Conservation (phyloP, 1,140 invertebrate genomes). For the Ceratoteleas bidentatus region DNA sequence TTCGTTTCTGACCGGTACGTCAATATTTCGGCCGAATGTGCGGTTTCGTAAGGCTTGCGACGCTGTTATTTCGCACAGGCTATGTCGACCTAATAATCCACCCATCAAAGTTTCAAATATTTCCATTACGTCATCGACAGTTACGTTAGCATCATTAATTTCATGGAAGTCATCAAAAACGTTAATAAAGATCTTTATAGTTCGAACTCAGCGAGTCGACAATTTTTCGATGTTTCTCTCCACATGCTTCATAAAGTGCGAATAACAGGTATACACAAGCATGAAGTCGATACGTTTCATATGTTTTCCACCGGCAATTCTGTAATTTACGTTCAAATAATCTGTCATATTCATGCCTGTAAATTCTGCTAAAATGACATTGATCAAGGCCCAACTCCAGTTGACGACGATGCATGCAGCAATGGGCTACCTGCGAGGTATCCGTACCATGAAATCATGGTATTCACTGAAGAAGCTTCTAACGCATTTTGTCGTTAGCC, state of each 20-base stretch:
- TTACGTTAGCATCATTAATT: background rate
- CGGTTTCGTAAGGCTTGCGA: too few relatives aligned
- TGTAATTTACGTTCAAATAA: background rate
- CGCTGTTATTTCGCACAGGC: too few relatives aligned
- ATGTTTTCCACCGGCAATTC: background rate
- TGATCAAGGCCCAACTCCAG: too few relatives aligned
- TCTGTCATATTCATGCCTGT: too few relatives aligned
- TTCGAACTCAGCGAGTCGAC: conserved; percentile 2
- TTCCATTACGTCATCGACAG: background rate
- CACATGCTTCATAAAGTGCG: conserved; percentile 12
- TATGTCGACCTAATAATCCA: conserved; percentile 8
- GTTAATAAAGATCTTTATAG: background rate
- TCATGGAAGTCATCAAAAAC: too few relatives aligned
- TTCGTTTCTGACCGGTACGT: too few relatives aligned
- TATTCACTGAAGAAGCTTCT: conserved; percentile 18
- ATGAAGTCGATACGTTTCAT: background rate
- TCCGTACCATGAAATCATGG: conserved; percentile 1
- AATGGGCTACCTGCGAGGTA: conserved; percentile 3
- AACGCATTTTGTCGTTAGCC: conserved; percentile 19
- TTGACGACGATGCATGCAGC: conserved; percentile 11
- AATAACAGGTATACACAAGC: conserved; percentile 20
- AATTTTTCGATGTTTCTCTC: too few relatives aligned
- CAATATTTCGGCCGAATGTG: too few relatives aligned
- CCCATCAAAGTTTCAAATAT: conserved; percentile 31
- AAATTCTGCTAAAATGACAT: too few relatives aligned